A percentile compares a stretch with the other conserved stretches of the same genome.
Conservation (phyloP, 2,888 invertebrate species). For the Hydrotaea diabolus region DNA sequence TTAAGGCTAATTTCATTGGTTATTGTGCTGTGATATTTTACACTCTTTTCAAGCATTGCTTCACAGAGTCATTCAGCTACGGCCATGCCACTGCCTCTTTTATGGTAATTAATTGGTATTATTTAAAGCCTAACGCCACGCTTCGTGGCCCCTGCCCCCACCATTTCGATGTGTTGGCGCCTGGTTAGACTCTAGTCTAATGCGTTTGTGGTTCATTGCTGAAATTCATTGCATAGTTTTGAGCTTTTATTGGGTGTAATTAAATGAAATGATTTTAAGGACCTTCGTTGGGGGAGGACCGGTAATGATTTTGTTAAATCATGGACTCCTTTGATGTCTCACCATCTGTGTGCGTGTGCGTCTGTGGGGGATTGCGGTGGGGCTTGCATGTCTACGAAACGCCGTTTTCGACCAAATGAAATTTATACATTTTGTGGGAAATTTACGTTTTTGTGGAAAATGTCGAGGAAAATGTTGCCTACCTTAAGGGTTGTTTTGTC, state of each 20-base stretch:
- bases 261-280: constrained; percentile 51
- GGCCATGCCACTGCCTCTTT: constrained; percentile 53
- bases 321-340: constrained; percentile 44
- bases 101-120: constrained; percentile 63
- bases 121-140: constrained; percentile 45
- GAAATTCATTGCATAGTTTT: constrained; percentile 62
- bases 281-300: background rate
- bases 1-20: constrained; percentile 45
- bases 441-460: too few species aligned
- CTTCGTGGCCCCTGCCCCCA: background rate
- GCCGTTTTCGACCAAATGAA: background rate
- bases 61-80: background rate
- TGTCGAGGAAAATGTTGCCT: background rate
- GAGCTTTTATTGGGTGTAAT: constrained; percentile 52
- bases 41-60: constrained; percentile 38
- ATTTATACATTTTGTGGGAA: background rate
- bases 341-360: background rate
- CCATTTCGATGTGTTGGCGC: background rate
- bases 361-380: background rate
- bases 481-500: too few species aligned
- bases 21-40: constrained; percentile 46
- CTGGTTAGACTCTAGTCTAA: constrained; percentile 43
- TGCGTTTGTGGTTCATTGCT: constrained; percentile 56
- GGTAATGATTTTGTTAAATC: constrained; percentile 13
- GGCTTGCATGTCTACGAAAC: background rate